A percentile compares a stretch with the other conserved stretches of the same genome.
phyloP scores from a whole-genome alignment of 2,113 vertebrate genomes.

The Thunnus thynnus region DNA sequence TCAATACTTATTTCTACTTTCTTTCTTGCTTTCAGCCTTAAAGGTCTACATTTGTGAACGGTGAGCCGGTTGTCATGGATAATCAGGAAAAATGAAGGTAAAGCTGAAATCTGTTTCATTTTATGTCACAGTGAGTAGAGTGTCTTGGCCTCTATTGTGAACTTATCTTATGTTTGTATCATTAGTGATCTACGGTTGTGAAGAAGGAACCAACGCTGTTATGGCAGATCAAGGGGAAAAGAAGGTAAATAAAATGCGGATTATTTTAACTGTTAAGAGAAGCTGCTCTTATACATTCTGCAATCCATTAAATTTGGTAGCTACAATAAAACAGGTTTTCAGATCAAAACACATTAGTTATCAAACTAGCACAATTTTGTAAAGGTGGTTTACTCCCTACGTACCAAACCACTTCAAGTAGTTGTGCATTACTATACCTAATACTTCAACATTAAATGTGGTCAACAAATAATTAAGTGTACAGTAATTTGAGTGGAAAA shows the following conservation, averaged over 20 bases:
- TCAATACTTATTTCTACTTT: no score
- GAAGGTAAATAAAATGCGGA: constrained; percentile 38
- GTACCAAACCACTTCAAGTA: no score
- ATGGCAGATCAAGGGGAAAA: constrained; percentile 40
- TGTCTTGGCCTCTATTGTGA: not conserved
- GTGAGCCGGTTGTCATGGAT: not conserved
- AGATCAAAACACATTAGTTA: no score
- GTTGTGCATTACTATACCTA: not conserved
- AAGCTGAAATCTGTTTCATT: not conserved
- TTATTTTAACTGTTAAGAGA: no score
- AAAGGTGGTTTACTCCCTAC: no score
- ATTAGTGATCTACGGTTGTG: not conserved
- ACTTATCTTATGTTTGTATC: not conserved
- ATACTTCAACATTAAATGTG: not conserved
- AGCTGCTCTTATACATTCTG: no score
- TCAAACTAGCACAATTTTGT: no score
- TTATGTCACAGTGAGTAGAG: not conserved
- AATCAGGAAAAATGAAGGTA: constrained; percentile 21
- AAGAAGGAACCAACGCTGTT: not conserved
- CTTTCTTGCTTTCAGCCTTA: constrained; percentile 8
- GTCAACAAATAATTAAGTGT: not conserved
- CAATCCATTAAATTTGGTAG: no score
- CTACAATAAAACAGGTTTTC: no score
- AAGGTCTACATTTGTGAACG: not conserved
- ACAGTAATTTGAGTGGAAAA: not conserved